phyloP scores from a whole-genome alignment of 2,797 vertebrate species.

The Phrynocephalus forsythii region DNA sequence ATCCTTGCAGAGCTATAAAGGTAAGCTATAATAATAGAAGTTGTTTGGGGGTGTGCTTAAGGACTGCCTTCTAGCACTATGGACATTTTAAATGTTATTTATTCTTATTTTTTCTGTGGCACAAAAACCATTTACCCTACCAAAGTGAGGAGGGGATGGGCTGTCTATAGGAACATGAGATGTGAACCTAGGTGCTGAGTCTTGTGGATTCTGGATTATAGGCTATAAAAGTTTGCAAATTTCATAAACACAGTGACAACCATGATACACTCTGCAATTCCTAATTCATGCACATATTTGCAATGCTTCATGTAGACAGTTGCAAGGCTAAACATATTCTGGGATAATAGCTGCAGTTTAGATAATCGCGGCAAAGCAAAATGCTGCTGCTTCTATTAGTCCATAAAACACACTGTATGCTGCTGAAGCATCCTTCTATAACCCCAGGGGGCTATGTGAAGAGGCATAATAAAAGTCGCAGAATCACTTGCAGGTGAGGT shows the following conservation, averaged over 20 bases:
- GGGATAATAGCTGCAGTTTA: slow-evolving; percentile 8
- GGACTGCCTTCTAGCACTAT: background rate
- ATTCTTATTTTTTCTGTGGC: background rate
- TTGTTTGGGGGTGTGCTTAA: background rate
- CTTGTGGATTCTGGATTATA: background rate
- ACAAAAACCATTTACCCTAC: background rate
- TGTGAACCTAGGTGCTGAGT: background rate
- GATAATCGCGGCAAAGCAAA: background rate
- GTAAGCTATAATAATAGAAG: background rate
- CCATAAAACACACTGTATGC: background rate
- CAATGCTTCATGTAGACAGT: background rate
- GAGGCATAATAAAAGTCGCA: background rate
- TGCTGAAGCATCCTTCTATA: background rate
- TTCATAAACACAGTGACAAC: background rate
- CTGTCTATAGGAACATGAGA: background rate
- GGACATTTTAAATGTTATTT: background rate
- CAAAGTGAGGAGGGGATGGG: background rate
- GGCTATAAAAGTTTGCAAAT: background rate
- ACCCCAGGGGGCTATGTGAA: background rate
- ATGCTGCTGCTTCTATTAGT: background rate
- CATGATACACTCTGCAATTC: background rate
- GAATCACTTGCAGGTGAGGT: background rate
- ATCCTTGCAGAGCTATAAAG: background rate
- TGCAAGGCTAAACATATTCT: slow-evolving; percentile 17
- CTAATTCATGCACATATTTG: slow-evolving; percentile 15